Evolutionary conservation across 2,888 invertebrate genomes (phyloP).

Genomic region (Leptura quadrifasciata): DNA sequence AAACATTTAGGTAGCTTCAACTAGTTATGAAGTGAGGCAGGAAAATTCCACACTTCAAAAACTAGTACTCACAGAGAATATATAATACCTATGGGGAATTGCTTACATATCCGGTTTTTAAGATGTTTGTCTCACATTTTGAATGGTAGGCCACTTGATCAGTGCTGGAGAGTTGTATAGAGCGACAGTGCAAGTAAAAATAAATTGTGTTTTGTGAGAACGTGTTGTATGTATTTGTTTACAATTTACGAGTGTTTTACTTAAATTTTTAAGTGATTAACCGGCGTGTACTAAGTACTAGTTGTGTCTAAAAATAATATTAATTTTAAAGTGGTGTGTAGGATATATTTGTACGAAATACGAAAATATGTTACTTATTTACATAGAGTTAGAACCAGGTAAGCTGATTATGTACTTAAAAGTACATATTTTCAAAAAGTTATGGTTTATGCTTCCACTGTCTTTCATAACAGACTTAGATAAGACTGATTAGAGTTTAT

Average conservation of each 20-base stretch:
- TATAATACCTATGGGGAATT: neutral
- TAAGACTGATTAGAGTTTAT: too few relatives aligned
- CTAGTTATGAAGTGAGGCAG: slow-evolving; percentile 5
- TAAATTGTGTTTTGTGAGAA: neutral
- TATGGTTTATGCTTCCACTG: too few relatives aligned
- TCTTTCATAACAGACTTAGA: too few relatives aligned
- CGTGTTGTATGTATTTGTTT: neutral
- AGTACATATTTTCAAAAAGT: too few relatives aligned
- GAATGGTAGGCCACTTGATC: slow-evolving; percentile 33
- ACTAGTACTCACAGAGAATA: neutral
- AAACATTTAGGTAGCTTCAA: neutral
- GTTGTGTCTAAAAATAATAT: neutral
- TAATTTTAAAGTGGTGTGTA: neutral
- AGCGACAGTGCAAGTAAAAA: slow-evolving; percentile 20
- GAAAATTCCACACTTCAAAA: neutral
- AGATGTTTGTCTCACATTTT: slow-evolving; percentile 28
- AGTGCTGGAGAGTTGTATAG: slow-evolving; percentile 10
- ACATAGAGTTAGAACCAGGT: neutral
- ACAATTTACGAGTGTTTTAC: neutral
- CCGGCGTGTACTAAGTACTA: neutral
- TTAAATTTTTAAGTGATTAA: neutral
- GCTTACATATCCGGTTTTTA: slow-evolving; percentile 36
- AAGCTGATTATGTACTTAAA: neutral
- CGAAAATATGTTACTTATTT: neutral
- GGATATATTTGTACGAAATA: neutral